Conservation (phyloP, 2,797 vertebrate genomes). For the Aythya fuligula region DNA sequence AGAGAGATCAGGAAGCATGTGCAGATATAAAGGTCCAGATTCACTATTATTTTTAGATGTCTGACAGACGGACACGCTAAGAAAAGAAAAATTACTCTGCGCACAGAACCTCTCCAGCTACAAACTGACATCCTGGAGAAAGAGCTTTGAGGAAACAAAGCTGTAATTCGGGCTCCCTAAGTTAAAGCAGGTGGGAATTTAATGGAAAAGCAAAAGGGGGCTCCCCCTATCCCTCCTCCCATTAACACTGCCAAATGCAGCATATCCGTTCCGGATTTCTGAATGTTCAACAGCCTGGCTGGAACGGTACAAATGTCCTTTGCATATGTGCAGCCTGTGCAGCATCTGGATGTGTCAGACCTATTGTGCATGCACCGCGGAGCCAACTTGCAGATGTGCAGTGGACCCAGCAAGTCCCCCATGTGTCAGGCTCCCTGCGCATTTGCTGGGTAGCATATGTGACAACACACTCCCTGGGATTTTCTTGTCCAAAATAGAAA, state of each 20-base stretch:
- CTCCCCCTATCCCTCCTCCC: not conserved
- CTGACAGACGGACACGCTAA: not conserved
- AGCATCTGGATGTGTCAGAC: constrained; percentile 58
- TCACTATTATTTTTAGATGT: not conserved
- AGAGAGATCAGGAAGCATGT: not conserved
- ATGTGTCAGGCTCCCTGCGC: not conserved
- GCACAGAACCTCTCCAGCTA: not conserved
- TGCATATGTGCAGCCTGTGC: constrained; percentile 38
- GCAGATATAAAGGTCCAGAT: not conserved
- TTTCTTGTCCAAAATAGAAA: not conserved
- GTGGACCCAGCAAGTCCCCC: not conserved
- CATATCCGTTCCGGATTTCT: not conserved
- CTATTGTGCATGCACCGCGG: not conserved
- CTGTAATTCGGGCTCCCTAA: not conserved
- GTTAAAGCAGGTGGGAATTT: constrained; percentile 35
- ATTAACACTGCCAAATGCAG: constrained; percentile 15
- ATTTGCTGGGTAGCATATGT: not conserved
- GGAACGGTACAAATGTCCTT: constrained; percentile 27
- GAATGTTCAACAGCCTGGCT: not conserved
- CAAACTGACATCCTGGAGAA: constrained; percentile 15
- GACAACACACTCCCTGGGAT: not conserved
- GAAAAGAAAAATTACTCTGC: constrained; percentile 4
- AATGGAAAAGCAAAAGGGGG: constrained; percentile 2
- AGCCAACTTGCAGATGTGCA: constrained; percentile 25
- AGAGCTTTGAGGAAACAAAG: constrained; percentile 9